These are phyloP conservation scores for Branchipolynoe longqiensis DNA, from an alignment of 2,888 invertebrate genomes.

Conservation along the genomic window DNA sequence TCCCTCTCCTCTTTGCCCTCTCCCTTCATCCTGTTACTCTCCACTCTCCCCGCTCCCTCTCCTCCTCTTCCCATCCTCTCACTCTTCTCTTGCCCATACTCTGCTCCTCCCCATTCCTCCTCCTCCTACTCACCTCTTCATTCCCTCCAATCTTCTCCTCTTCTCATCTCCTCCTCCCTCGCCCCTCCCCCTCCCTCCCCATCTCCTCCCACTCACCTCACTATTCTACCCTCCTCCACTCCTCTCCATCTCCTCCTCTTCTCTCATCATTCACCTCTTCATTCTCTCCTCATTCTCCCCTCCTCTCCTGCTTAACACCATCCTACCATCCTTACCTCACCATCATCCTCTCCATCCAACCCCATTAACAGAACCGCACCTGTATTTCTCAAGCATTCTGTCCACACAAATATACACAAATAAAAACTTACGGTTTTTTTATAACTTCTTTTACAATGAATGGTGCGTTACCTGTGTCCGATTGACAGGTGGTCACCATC, in stretches of 20 bases:
- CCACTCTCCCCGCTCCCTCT: neutral
- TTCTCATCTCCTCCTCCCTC: neutral
- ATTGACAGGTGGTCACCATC: too few species aligned
- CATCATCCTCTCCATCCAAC: neutral
- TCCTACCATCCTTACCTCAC: neutral
- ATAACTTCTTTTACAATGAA: too few species aligned
- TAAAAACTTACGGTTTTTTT: too few species aligned
- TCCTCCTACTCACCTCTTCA: neutral
- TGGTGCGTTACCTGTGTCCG: too few species aligned
- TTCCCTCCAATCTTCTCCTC: neutral
- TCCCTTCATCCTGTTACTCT: too few species aligned
- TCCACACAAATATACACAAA: too few species aligned
- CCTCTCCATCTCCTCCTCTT: neutral
- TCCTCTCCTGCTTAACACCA: neutral
- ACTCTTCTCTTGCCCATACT: neutral
- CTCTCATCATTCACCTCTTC: neutral
- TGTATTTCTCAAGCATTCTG: too few species aligned
- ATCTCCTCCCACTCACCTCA: neutral
- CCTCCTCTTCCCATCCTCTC: neutral
- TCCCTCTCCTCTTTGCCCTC: too few species aligned
- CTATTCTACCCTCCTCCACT: neutral
- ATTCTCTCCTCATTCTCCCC: neutral
- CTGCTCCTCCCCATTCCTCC: neutral
- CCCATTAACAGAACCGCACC: too few species aligned
- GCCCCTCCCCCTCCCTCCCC: neutral